Percentiles rank a stretch among this genome's conserved stretches.
These are phyloP conservation scores for Nemopilema nomurai DNA, from an alignment of 30 jellyfish, hydroid and myxozoan genomes.

Conservation along the genomic window DNA sequence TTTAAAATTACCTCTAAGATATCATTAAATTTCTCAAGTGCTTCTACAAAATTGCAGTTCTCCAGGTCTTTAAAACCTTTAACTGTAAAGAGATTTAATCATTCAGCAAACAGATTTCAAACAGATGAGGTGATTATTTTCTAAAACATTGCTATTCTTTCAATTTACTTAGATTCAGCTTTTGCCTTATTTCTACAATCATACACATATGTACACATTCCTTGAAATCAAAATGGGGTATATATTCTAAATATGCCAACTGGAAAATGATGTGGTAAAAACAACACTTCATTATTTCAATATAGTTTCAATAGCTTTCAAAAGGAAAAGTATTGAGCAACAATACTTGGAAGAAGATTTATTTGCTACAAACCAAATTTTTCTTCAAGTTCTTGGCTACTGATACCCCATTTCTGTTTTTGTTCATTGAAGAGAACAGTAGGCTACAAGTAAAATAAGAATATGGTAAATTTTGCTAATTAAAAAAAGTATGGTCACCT, in stretches of 20 bases:
- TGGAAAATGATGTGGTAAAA: too few species aligned
- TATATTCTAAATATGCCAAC: too few species aligned
- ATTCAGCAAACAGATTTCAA: not conserved
- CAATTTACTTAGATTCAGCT: too few species aligned
- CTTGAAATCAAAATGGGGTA: too few species aligned
- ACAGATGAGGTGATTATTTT: too few species aligned
- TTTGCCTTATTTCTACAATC: too few species aligned
- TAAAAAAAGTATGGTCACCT: not conserved
- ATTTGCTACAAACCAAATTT: conserved; percentile 39
- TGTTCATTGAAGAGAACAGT: conserved; percentile 57
- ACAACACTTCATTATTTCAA: too few species aligned
- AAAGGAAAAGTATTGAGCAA: not conserved
- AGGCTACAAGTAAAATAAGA: conserved; percentile 40
- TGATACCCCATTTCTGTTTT: conserved; percentile 42
- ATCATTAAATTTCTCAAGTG: conserved; percentile 69
- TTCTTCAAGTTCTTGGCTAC: conserved; percentile 34
- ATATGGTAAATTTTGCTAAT: not conserved
- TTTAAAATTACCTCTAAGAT: conserved; percentile 72
- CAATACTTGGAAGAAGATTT: too few species aligned
- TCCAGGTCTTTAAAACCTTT: conserved; percentile 78
- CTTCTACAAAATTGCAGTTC: conserved; percentile 77
- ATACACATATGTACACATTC: too few species aligned
- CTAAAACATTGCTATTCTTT: too few species aligned
- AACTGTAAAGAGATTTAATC: conserved; percentile 29
- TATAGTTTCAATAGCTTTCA: not conserved